Base-by-base conservation (phyloP, 2,888 invertebrate genomes). In the Phengaris arion region DNA sequence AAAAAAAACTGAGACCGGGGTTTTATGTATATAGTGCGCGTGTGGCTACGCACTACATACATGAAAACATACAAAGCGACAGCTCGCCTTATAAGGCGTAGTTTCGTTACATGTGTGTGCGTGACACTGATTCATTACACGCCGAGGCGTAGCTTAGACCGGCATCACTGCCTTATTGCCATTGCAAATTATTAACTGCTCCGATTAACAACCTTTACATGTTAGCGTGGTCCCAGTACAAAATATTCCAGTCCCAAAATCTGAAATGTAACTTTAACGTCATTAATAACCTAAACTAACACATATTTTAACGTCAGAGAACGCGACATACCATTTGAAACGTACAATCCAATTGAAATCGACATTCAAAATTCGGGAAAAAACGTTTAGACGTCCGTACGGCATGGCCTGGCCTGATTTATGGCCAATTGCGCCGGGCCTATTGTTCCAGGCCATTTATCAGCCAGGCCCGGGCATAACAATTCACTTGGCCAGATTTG, bases 401-500 rank as follows among this genome's bases (percentile, higher is more conserved):
- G 89, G 85, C 85, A 85, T 81, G 86, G 85, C 79, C 79, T 81
- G 84, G 82, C 81, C 83, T 92, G 91, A 92, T 88, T 86, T 83
- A 80, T 84, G 85, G 85, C 85, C 85, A 82, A 85, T 83, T 85
- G 82, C 84, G 82, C 83, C 82, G 85, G 83, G 80, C 85, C 91
- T 88, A 92, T 93, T 92, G 92, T 93, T 91, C 91, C 85, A 85
- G 83, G 82, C 82, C 86, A 93, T 92, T 92, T 93, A 93, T 92
- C 83, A 86, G 83, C 83, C 79, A 81, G 84, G 84, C 82, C 82
- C 82, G 77, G 76, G 79, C 76, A 79, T 78, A 87, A 88, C 88
- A 89, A 89, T 90, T 87, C 90, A 87, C 86, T 86, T 81, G 64
- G 64, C 64, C 64, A 64, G 64, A 64, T 64, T 64, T 64, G 64